Conservation (phyloP, 2,888 invertebrate species). For the Drosophila paramelanica region DNA sequence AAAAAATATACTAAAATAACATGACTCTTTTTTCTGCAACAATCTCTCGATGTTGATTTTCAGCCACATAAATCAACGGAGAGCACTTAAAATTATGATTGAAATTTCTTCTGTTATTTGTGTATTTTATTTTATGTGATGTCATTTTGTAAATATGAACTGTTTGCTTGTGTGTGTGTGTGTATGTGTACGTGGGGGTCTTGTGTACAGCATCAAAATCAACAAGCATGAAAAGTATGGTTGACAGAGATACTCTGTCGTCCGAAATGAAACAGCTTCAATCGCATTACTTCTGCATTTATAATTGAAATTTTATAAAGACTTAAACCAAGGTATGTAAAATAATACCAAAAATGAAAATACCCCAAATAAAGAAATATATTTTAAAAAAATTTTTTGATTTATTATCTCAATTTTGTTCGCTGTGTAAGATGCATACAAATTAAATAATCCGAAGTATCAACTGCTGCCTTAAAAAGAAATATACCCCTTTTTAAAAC, state of each 20-base stretch:
- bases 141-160: conserved; percentile 3
- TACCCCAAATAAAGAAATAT: too few species aligned
- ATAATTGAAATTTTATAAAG: neutral
- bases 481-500: neutral
- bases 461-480: neutral
- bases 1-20: conserved; percentile 3
- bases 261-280: neutral
- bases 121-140: conserved; percentile 1
- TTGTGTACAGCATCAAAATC: conserved; percentile 1
- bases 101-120: conserved; percentile 8
- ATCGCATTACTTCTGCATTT: neutral
- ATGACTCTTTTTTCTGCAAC: neutral
- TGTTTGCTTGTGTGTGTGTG: neutral
- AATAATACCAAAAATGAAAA: neutral
- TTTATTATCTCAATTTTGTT: too few species aligned
- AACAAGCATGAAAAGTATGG: neutral
- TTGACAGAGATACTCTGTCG: neutral
- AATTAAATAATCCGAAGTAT: neutral
- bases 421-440: neutral
- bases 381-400: too few species aligned
- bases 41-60: neutral
- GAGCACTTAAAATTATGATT: conserved; percentile 29
- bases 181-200: neutral
- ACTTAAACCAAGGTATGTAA: neutral
- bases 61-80: conserved; percentile 10